These are phyloP conservation scores for Tiliqua scincoides DNA, from an alignment of 2,113 vertebrate genomes.

Conservation along the genomic window DNA sequence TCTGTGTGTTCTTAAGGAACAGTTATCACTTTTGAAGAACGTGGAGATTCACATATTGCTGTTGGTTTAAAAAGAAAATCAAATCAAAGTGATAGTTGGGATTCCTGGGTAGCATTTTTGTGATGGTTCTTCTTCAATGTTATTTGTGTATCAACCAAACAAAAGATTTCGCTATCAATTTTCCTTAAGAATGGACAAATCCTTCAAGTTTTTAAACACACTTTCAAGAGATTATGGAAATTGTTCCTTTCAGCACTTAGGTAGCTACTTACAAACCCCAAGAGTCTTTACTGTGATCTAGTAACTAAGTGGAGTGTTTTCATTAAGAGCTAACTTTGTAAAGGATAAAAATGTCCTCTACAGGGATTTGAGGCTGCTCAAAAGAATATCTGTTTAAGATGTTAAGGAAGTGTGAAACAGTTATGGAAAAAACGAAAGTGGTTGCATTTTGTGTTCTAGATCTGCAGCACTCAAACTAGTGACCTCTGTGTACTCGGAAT, in stretches of 20 bases:
- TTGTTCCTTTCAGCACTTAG: conserved; percentile 21
- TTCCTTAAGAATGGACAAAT: neutral
- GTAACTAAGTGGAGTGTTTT: conserved; percentile 7
- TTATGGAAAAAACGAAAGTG: neutral
- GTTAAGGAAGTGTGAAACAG: neutral
- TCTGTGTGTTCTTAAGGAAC: neutral
- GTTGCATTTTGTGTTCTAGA: neutral
- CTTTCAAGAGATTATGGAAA: conserved; percentile 16
- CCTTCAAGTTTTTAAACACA: neutral
- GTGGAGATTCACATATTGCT: neutral
- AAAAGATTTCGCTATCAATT: neutral
- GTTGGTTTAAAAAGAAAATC: too few relatives aligned
- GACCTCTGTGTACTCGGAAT: too few relatives aligned
- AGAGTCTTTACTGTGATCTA: neutral
- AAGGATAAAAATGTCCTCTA: neutral
- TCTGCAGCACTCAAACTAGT: too few relatives aligned
- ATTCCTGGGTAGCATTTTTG: too few relatives aligned
- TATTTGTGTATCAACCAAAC: neutral
- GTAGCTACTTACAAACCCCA: conserved; percentile 26
- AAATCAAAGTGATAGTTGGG: too few relatives aligned
- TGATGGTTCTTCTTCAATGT: neutral
- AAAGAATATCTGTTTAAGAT: neutral
- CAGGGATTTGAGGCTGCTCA: conserved; percentile 4
- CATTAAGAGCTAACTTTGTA: conserved; percentile 7
- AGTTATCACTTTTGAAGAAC: neutral